Conservation (phyloP, 2,888 invertebrate genomes). For the Drosophila subsilvestris region DNA sequence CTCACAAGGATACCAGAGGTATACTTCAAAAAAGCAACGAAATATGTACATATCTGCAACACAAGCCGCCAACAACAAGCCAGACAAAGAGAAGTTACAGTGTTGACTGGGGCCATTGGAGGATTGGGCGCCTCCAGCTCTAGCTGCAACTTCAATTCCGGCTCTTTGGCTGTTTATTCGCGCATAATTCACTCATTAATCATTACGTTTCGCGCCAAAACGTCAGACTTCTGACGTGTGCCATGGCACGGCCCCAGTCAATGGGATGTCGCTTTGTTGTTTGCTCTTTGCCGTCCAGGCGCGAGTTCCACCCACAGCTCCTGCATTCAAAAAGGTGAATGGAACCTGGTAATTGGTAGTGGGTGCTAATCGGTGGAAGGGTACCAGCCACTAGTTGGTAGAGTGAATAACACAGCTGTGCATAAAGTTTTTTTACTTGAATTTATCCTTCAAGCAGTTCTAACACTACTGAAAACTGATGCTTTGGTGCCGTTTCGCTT, state of each 20-base stretch:
- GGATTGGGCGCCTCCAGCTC: no score
- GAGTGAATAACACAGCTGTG: background rate
- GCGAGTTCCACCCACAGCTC: constrained; percentile 3
- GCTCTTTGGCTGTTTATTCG: constrained; percentile 78
- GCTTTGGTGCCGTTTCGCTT: background rate
- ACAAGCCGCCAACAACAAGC: constrained; percentile 40
- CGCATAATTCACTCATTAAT: constrained; percentile 81
- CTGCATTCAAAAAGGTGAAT: constrained; percentile 47
- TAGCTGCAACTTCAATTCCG: constrained; percentile 56
- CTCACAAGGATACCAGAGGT: background rate
- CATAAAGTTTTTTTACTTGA: background rate
- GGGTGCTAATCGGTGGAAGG: constrained; percentile 45
- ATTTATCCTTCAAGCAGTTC: background rate
- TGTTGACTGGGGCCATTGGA: constrained; percentile 9
- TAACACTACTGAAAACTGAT: background rate
- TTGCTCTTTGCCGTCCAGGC: constrained; percentile 29
- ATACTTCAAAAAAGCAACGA: background rate
- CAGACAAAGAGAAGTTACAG: constrained; percentile 74
- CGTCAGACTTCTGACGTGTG: constrained; percentile 66
- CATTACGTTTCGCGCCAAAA: constrained; percentile 74
- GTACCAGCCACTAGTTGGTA: constrained; percentile 22
- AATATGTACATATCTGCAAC: constrained; percentile 38
- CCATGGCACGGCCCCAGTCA: constrained; percentile 31
- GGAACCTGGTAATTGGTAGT: constrained; percentile 48
- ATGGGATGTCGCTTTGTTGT: constrained; percentile 45